Evolutionary conservation across 2,888 invertebrate genomes (phyloP).

Genomic region (Panopea generosa): DNA sequence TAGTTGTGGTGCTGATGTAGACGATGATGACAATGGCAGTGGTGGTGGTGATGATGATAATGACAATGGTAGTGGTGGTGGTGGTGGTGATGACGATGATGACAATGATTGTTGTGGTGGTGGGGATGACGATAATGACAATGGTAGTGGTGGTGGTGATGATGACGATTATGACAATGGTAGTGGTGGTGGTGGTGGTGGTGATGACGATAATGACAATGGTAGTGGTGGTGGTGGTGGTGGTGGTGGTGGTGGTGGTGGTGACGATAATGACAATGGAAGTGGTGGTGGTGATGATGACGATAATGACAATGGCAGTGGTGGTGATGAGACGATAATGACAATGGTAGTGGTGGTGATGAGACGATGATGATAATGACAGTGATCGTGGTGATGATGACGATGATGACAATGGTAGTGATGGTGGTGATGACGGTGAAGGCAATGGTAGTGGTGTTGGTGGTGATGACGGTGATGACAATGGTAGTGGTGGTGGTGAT

Average conservation of each 20-base stretch:
- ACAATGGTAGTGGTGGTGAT: neutral
- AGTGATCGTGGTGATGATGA: neutral
- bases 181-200: too few species aligned
- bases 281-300: conserved; percentile 9
- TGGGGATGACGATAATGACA: too few species aligned
- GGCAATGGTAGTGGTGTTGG: neutral
- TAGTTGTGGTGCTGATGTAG: too few species aligned
- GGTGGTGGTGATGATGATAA: conserved; percentile 5
- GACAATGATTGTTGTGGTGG: too few species aligned
- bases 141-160: too few species aligned
- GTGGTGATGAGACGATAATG: neutral
- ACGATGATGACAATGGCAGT: too few species aligned
- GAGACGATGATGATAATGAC: neutral
- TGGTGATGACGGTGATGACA: conserved; percentile 2
- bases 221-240: too few species aligned
- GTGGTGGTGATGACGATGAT: neutral
- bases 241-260: too few species aligned
- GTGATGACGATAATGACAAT: conserved; percentile 3
- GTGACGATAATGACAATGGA: too few species aligned
- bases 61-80: neutral
- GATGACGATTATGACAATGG: too few species aligned
- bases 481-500: too few species aligned
- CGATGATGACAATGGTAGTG: neutral
- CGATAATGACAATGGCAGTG: conserved; percentile 1
- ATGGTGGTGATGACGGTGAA: neutral